Evolutionary conservation across 1,140 invertebrate genomes (phyloP).

Genomic region (Drosophila obscura): DNA sequence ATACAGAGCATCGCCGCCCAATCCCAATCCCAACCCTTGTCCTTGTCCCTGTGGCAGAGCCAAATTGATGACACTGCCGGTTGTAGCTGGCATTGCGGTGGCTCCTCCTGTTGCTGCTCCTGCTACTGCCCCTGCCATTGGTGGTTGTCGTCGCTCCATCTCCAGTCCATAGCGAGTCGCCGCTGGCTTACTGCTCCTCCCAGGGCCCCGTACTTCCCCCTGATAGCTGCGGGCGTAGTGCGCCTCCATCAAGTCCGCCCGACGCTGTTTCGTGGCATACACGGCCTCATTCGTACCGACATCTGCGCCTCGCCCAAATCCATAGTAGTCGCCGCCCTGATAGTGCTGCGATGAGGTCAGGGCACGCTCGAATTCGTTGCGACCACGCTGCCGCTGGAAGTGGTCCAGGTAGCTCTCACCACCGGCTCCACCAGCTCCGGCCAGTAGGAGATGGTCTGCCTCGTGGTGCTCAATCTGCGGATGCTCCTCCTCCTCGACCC

Average conservation of each 20-base stretch:
- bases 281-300: constrained; percentile 25
- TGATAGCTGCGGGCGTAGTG: constrained; percentile 65
- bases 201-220: constrained; percentile 3
- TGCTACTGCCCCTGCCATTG: constrained; percentile 5
- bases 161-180: constrained; percentile 7
- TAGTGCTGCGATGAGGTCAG: constrained; percentile 21
- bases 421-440: constrained; percentile 5
- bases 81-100: constrained; percentile 37
- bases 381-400: constrained; percentile 64
- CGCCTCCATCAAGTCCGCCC: constrained; percentile 64
- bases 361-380: constrained; percentile 48
- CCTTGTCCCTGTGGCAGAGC: constrained; percentile 22
- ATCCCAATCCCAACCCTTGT: not conserved
- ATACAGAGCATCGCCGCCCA: constrained; percentile 51
- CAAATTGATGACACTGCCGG: constrained; percentile 52
- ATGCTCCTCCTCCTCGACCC: constrained; percentile 11
- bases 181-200: not conserved
- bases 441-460: constrained; percentile 16
- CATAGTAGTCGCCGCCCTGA: constrained; percentile 53
- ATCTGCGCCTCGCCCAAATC: constrained; percentile 44
- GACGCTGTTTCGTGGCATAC: constrained; percentile 49
- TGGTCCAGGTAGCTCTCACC: constrained; percentile 79
- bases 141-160: constrained; percentile 25
- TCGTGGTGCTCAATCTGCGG: too few species aligned
- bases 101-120: constrained; percentile 14